phyloP scores from a whole-genome alignment of 2,888 invertebrate species.

The Aphodius granarius region DNA sequence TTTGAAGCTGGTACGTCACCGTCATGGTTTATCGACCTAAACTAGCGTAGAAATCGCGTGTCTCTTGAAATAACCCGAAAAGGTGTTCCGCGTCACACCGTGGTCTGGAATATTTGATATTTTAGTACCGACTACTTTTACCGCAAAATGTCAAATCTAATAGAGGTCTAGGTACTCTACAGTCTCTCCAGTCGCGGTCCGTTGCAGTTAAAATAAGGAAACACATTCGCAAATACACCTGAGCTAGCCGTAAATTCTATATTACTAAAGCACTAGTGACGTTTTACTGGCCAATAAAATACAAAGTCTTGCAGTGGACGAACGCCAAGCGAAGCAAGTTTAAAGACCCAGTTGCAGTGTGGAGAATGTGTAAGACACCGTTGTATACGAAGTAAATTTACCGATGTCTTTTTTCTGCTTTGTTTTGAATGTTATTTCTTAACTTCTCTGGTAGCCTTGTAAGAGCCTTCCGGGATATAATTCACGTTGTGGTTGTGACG shows the following conservation, averaged over 20 bases:
- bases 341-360: not conserved
- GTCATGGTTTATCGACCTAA: not conserved
- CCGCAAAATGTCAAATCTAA: too few species aligned
- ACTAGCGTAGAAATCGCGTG: not conserved
- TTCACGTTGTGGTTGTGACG: not conserved
- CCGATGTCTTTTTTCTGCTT: not conserved
- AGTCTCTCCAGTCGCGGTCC: not conserved
- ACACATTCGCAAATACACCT: too few species aligned
- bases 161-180: too few species aligned
- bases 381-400: not conserved
- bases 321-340: not conserved
- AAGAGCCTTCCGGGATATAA: not conserved
- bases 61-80: not conserved
- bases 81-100: not conserved
- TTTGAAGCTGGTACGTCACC: not conserved
- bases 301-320: not conserved
- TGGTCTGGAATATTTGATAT: too few species aligned
- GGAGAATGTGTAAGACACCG: not conserved
- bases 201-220: not conserved
- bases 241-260: not conserved
- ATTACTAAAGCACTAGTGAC: not conserved
- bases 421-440: not conserved
- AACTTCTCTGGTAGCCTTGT: not conserved
- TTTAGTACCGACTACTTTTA: too few species aligned
- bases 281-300: not conserved